Conservation (phyloP, 2,113 vertebrate species). For the Laterallus jamaicensis region DNA sequence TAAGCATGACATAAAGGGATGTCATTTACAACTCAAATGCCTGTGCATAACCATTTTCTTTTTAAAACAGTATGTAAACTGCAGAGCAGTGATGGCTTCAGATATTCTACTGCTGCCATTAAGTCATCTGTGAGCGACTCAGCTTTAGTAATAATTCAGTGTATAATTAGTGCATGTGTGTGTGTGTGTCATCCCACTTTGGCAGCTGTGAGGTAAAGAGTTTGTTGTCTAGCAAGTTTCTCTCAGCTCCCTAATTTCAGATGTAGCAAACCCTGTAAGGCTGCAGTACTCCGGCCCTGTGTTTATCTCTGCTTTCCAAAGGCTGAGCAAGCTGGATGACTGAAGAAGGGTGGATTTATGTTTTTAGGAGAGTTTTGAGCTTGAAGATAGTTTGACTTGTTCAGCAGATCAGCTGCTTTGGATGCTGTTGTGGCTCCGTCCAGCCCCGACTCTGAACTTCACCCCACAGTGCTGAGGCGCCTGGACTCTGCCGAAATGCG, state of each 20-base stretch:
- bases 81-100: not conserved
- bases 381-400: not conserved
- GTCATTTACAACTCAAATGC: conserved; percentile 30
- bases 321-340: not conserved
- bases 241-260: conserved; percentile 42
- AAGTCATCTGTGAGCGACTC: not conserved
- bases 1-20: not conserved
- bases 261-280: not conserved
- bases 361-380: not conserved
- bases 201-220: conserved; percentile 39
- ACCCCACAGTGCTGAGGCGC: accelerated
- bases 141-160: not conserved
- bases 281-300: not conserved
- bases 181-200: conserved; percentile 35
- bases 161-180: conserved; percentile 40
- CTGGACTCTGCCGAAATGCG: not conserved
- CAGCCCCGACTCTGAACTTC: not conserved
- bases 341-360: not conserved
- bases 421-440: not conserved
- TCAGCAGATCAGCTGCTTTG: not conserved
- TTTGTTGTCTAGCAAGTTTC: conserved; percentile 70
- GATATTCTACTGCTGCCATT: not conserved
- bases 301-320: not conserved
- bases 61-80: not conserved
- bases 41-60: not conserved